phyloP scores from a whole-genome alignment of 2,797 vertebrate species.

The Chromobotia macracanthus region DNA sequence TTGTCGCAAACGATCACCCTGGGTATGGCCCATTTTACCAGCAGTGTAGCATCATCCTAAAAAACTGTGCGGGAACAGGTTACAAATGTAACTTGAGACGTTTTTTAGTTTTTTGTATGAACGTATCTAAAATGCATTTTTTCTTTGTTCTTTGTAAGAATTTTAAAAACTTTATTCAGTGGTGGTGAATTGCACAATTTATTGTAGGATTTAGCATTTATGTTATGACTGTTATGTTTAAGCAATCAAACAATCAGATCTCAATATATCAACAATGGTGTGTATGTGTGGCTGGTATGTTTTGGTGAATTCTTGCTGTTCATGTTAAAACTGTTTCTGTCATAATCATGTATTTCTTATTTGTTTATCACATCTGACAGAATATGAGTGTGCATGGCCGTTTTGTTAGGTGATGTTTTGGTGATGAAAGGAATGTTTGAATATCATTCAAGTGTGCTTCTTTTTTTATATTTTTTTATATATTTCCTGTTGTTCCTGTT shows the following conservation, averaged over 20 bases:
- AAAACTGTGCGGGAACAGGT: too few relatives aligned
- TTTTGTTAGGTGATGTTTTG: not conserved
- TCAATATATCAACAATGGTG: slow-evolving; percentile 2
- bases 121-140: too few relatives aligned
- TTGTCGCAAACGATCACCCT: too few relatives aligned
- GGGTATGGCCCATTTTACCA: too few relatives aligned
- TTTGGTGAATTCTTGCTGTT: not conserved
- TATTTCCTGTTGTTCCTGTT: too few relatives aligned
- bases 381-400: not conserved
- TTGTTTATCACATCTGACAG: slow-evolving; percentile 5
- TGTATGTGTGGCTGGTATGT: not conserved
- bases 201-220: too few relatives aligned
- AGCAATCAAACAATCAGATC: slow-evolving; percentile 22
- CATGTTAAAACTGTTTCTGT: not conserved
- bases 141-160: not conserved
- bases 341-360: slow-evolving; percentile 10
- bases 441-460: too few relatives aligned
- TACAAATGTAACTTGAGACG: too few relatives aligned
- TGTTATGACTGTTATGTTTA: slow-evolving; percentile 13
- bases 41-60: too few relatives aligned
- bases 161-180: not conserved
- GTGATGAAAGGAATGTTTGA: not conserved
- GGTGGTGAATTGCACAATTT: too few relatives aligned
- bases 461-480: not conserved
- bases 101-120: too few relatives aligned